These are phyloP conservation scores for Ceratina japonica DNA, from an alignment of 1,140 invertebrate species.

Conservation along the genomic window DNA sequence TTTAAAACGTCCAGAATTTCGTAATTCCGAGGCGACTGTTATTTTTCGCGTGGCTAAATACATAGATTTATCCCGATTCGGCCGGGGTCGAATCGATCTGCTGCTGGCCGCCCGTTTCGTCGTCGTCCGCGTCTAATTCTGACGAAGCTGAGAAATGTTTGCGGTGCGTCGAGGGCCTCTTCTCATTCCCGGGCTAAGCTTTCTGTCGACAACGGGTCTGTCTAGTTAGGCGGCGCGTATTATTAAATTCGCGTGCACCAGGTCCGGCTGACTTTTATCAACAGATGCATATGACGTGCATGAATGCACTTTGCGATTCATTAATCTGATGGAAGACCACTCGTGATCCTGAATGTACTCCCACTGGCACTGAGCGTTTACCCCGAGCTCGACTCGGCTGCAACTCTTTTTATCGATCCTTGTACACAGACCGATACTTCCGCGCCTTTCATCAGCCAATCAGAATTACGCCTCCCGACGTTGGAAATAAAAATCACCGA, in stretches of 20 bases:
- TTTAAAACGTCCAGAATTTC: no score
- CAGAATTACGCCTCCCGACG: slow-evolving; percentile 16
- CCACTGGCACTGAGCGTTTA: slow-evolving; percentile 43
- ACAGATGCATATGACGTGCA: slow-evolving; percentile 38
- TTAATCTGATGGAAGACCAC: slow-evolving; percentile 51
- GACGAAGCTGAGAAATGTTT: slow-evolving; percentile 11
- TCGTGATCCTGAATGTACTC: slow-evolving; percentile 44
- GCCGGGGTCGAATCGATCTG: neutral
- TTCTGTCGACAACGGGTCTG: slow-evolving; percentile 27
- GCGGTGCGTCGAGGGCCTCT: neutral
- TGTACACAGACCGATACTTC: slow-evolving; percentile 45
- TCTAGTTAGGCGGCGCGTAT: slow-evolving; percentile 21
- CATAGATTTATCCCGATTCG: neutral
- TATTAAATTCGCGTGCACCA: slow-evolving; percentile 47
- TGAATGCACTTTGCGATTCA: slow-evolving; percentile 46
- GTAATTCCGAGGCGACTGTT: neutral
- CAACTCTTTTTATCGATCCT: slow-evolving; percentile 56
- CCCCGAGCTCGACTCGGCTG: slow-evolving; percentile 39
- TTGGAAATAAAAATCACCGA: slow-evolving; percentile 26
- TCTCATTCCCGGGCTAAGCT: slow-evolving; percentile 18
- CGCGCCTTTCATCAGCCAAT: slow-evolving; percentile 47
- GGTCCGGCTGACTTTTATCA: slow-evolving; percentile 37
- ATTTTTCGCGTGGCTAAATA: neutral
- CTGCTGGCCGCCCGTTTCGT: neutral
- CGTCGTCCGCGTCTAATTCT: neutral